Evolutionary conservation across 2,888 invertebrate species (phyloP), one percentile per base, ranked within the genome.

Genomic region (Ctena decussata): DNA sequence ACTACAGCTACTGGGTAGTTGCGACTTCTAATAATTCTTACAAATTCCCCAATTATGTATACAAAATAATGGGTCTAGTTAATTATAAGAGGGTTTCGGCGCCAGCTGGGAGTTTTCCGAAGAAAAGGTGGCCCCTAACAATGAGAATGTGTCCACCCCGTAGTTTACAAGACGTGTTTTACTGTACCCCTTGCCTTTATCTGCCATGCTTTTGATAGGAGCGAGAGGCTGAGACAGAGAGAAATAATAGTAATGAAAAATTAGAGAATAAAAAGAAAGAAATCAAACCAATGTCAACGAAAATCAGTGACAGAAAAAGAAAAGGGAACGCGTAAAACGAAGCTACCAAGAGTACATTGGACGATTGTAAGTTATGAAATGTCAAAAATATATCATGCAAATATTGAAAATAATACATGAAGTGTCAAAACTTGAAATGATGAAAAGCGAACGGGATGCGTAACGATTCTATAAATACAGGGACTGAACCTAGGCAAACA

Each of bases 51-150:
- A 79, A 70, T 78, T 69, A 53, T 74, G 76, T 69, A 37, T 46
- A 46, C 77, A 65, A 69, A 77, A 80, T 77, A 80, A 80, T 46
- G 73, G 79, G 76, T 46, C 27, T 35, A 35, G 44, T 77, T 72
- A 49, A 80, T 77, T 82, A 77, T 83, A 53, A 77, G 32, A 65
- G 72, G 79, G 69, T 32, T 30, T 27, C 71, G 80, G 84, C 84
- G 80, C 80, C 84, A 79, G 80, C 65, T 79, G 57, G 60, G 71
- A 72, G 65, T 21, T 44, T 37, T 60, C 35, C 49, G 46, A 44
- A 53, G 57, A 73, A 70, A 30, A 69, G 32, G 37, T 21, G 57
- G 49, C 11, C 37, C 24, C 32, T 32, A 53, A 72, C 46, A 70
- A 37, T 69, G 77, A 41, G n/a, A 30, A 46, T 21, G 24, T 77